Conservation (phyloP, 1,140 invertebrate species). For the Drosophila takahashii region DNA sequence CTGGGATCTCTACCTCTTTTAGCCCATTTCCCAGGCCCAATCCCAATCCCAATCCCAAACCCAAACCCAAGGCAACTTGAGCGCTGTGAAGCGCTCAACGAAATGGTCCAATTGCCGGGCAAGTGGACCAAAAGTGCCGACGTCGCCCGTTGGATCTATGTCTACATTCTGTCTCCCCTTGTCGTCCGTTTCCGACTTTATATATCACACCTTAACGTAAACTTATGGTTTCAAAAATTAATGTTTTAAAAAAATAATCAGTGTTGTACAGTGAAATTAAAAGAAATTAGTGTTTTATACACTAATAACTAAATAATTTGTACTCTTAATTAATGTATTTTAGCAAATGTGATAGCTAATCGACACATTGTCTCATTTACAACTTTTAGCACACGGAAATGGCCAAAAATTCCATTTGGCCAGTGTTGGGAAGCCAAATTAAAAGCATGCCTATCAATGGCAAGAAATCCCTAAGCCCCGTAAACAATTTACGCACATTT, state of each 20-base stretch:
- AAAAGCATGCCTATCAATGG: slow-evolving; percentile 13
- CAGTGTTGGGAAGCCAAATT: slow-evolving; percentile 6
- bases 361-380: too few relatives aligned
- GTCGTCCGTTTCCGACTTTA: slow-evolving; percentile 3
- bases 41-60: not conserved
- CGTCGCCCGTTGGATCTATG: slow-evolving; percentile 49
- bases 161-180: slow-evolving; percentile 30
- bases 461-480: slow-evolving; percentile 1
- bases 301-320: too few relatives aligned
- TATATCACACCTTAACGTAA: slow-evolving; percentile 17
- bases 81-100: slow-evolving; percentile 46
- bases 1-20: slow-evolving; percentile 16
- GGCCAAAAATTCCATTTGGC: not conserved
- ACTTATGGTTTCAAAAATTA: not conserved
- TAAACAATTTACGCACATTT: slow-evolving; percentile 39
- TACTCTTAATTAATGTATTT: too few relatives aligned
- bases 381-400: not conserved
- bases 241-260: not conserved
- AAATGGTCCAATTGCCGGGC: slow-evolving; percentile 58
- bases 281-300: too few relatives aligned
- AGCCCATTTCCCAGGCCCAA: not conserved
- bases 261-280: not conserved
- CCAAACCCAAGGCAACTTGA: slow-evolving; percentile 27
- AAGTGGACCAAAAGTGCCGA: slow-evolving; percentile 52
- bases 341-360: too few relatives aligned